Evolutionary conservation across 2,888 invertebrate species (phyloP).

Genomic region (Macrosiphum euphorbiae): DNA sequence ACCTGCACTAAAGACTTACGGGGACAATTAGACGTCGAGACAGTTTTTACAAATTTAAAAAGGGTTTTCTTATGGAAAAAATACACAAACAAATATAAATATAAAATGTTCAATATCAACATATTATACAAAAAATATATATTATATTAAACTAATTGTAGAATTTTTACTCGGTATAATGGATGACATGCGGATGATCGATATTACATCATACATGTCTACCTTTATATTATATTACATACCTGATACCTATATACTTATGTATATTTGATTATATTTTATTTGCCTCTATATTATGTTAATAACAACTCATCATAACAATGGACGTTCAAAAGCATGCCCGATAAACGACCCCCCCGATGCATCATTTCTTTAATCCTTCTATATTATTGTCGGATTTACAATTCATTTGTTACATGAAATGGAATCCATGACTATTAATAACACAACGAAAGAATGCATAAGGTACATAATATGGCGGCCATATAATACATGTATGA

Average conservation of each 20-base stretch:
- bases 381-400: constrained; percentile 7
- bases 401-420: constrained; percentile 21
- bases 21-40: background rate
- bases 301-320: constrained; percentile 41
- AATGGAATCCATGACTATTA: constrained; percentile 44
- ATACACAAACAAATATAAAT: background rate
- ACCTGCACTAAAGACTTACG: background rate
- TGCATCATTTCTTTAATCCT: constrained; percentile 44
- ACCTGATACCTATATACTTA: background rate
- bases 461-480: background rate
- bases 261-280: background rate
- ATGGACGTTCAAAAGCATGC: constrained; percentile 39
- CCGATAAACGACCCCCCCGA: constrained; percentile 52
- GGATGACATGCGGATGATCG: background rate
- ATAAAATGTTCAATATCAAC: background rate
- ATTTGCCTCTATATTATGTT: constrained; percentile 24
- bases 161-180: background rate
- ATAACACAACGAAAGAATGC: constrained; percentile 9
- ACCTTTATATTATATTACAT: background rate
- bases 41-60: background rate
- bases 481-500: background rate
- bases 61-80: background rate
- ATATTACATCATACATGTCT: background rate
- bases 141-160: background rate
- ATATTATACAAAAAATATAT: background rate